Base-by-base conservation (phyloP, 2,888 invertebrate genomes). In the Aethes cnicana region DNA sequence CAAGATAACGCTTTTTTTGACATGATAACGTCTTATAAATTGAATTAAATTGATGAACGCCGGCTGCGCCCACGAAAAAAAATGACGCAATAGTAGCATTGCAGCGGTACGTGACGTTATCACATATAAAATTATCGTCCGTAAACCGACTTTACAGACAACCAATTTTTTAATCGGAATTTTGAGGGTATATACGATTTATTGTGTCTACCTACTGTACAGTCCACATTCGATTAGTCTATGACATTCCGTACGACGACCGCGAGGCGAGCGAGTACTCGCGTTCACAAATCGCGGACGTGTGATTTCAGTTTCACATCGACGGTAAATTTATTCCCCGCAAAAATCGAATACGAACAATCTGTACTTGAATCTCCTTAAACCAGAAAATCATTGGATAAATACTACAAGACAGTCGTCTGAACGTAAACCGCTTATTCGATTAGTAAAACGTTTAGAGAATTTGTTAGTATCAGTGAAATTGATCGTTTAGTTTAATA, bases 371-470 rank as follows among this genome's bases (percentile, higher is more conserved):
- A 66, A 69, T 60, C 61, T 55, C 54, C 59, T 49, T 14, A 33
- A 52, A 20, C 16, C 16, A 20, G 17, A 44, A 35, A 30, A 44
- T 37, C 23, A 30, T 36, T n/a, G 20, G 32, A 11, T 8, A 12
- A 25, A 35, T 18, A 12, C 4, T 32, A 53, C 7, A 44, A 26
- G 11, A 12, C 17, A 8, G 8, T 16, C 25, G 9, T 57, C 58
- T 64, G 60, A 84, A 84, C 80, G 79, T 77, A 84, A 77, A 81
- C 80, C 74, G 72, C 72, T 84, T 84, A 86, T 85, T 82, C 72
- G 77, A 84, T 81, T 84, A 83, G 69, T 65, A 76, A 77, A 74
- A 69, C 73, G 74, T 69, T 61, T 72, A 67, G 65, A 63, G 71
- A 77, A 77, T 74, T 72, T 77, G 76, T 72, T 65, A 68, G 64